phyloP scores from a whole-genome alignment of 2,113 vertebrate species.

The Noturus placidus region DNA sequence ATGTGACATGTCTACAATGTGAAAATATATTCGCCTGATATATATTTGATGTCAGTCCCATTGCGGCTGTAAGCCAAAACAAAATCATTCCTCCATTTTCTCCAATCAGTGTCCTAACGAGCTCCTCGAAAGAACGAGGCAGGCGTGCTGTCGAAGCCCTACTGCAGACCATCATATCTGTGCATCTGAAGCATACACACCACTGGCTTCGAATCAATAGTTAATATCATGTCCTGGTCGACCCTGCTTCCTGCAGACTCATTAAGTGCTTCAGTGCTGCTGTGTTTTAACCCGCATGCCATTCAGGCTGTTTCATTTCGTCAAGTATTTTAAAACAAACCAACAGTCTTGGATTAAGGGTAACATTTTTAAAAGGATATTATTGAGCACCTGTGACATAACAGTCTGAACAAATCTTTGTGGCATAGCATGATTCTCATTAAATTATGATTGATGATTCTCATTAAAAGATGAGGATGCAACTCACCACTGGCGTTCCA shows the following conservation, averaged over 20 bases:
- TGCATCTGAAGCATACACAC: slow-evolving; percentile 5
- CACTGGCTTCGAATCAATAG: slow-evolving; percentile 35
- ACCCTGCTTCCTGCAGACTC: slow-evolving; percentile 18
- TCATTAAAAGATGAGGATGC: background rate
- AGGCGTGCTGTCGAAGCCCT: background rate
- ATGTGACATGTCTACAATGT: background rate
- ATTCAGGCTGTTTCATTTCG: background rate
- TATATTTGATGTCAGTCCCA: background rate
- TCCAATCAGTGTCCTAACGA: slow-evolving; percentile 8
- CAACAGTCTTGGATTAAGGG: background rate
- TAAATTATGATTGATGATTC: no score
- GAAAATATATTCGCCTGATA: background rate
- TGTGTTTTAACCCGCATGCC: background rate
- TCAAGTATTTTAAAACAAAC: background rate
- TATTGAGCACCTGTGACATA: background rate
- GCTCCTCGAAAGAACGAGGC: background rate
- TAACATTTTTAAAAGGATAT: background rate
- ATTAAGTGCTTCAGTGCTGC: background rate
- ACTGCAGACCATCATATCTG: slow-evolving; percentile 13
- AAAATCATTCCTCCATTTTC: slow-evolving; percentile 8
- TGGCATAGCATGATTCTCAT: no score
- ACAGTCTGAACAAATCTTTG: background rate
- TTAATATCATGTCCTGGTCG: slow-evolving; percentile 33
- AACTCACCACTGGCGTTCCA: no score
- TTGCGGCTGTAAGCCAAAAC: background rate